phyloP scores from a whole-genome alignment of 2,888 invertebrate genomes.

The Tanypteryx hageni region DNA sequence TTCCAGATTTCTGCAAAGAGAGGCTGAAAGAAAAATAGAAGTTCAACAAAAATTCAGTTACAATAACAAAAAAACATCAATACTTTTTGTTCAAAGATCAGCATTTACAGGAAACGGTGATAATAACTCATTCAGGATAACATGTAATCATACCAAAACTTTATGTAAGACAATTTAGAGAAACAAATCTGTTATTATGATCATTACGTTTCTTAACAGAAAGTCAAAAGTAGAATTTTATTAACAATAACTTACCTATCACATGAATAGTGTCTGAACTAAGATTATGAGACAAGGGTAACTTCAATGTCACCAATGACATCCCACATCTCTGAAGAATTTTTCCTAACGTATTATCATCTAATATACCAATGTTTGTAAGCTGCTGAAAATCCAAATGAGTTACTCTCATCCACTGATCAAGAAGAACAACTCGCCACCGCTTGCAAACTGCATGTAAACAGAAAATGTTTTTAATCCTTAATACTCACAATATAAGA shows the following conservation, averaged over 20 bases:
- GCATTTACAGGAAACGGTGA: too few relatives aligned
- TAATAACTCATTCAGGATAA: too few relatives aligned
- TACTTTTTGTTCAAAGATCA: too few relatives aligned
- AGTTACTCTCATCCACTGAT: constrained; percentile 40
- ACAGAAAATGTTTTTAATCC: not conserved
- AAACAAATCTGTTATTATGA: too few relatives aligned
- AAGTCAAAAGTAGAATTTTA: too few relatives aligned
- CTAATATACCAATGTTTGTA: not conserved
- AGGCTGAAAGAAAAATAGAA: constrained; percentile 17
- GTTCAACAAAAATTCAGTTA: not conserved
- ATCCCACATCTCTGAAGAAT: constrained; percentile 45
- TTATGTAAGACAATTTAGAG: too few relatives aligned
- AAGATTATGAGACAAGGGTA: not conserved
- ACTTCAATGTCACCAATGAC: not conserved
- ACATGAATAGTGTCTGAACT: constrained; percentile 31
- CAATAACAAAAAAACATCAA: not conserved
- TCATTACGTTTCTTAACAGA: too few relatives aligned
- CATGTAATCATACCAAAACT: too few relatives aligned
- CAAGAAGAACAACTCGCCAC: constrained; percentile 30
- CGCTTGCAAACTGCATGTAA: constrained; percentile 39
- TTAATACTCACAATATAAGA: not conserved
- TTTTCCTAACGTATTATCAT: constrained; percentile 13
- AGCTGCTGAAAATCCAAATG: not conserved
- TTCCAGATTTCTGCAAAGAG: constrained; percentile 26
- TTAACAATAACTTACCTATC: constrained; percentile 24